A percentile compares a stretch with the other conserved stretches of the same genome.
These are phyloP conservation scores for Agrypnus murinus DNA, from an alignment of 2,888 invertebrate species.

Conservation along the genomic window DNA sequence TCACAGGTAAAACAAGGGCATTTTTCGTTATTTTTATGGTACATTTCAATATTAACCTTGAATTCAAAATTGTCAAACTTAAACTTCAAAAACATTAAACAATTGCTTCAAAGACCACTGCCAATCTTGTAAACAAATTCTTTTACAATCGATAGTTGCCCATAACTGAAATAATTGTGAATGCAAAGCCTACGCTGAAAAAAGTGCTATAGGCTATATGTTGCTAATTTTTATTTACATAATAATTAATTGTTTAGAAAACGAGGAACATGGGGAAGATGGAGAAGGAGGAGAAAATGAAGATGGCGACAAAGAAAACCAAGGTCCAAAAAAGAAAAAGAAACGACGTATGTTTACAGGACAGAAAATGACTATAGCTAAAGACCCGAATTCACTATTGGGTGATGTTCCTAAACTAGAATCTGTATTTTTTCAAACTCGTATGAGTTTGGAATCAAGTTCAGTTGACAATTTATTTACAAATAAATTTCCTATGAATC, in stretches of 20 bases:
- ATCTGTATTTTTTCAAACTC: conserved; percentile 61
- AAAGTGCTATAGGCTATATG: too few species aligned
- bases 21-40: too few species aligned
- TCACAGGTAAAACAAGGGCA: too few species aligned
- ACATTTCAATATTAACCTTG: too few species aligned
- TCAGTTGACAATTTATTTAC: conserved; percentile 63
- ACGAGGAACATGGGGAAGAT: conserved; percentile 54
- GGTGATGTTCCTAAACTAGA: conserved; percentile 60
- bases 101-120: too few species aligned
- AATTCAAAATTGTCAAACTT: too few species aligned
- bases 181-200: too few species aligned
- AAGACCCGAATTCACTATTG: conserved; percentile 57
- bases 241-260: conserved; percentile 55
- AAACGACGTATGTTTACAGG: conserved; percentile 51
- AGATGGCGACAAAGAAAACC: conserved; percentile 52
- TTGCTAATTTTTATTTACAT: too few species aligned
- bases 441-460: conserved; percentile 59
- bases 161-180: too few species aligned
- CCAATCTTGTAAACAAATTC: too few species aligned
- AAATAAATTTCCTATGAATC: conserved; percentile 58
- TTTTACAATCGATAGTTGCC: too few species aligned
- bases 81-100: too few species aligned
- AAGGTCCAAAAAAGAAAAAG: conserved; percentile 49
- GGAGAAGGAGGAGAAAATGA: conserved; percentile 46
- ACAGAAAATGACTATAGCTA: conserved; percentile 58